Base-by-base conservation (phyloP, 2,113 vertebrate genomes). In the Amazona guildingii region DNA sequence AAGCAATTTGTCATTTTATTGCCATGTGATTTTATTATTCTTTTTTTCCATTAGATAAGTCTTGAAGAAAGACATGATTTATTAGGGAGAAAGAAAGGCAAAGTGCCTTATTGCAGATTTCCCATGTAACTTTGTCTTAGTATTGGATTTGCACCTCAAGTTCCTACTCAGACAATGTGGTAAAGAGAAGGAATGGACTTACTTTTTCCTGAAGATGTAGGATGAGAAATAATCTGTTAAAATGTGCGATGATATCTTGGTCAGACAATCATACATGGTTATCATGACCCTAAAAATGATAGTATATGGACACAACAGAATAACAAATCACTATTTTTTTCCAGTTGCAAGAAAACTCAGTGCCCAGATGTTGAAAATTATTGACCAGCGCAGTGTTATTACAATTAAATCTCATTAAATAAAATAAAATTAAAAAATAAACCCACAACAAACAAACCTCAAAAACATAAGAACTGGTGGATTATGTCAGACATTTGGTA, bases 391-490 rank as follows among this genome's bases (percentile, higher is more conserved):
- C 15, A 48, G 6, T 46, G 21, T 49, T 67, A 43, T 15, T 64
- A 21, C 9, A 70, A 46, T 48, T 46, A 28, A 76, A 67, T 72
- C 1, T 48, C 25, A 61, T 67, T 72, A 66, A 72, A 80, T 3
- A 2, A 2, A 63, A 81, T 55, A 43, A 17, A 55, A 61, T 55
- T 5, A 0, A 15, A 17, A n/a, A 54, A 57, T 7, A 15, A 25
- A 54, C 3, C 1, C 2, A 3, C 4, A 81, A 21, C 3, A 48
- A 59, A 28, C 3, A 31, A 39, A 44, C 14, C 10, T 69, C 8
- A 39, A 31, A 81, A 68, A 2, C 13, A 27, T 33, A 43, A 78
- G 4, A 7, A 39, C 3, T 17, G 4, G 8, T 35, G 5, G 17
- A 44, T 64, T 73, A 61, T 49, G 64, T 87, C 17, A 72, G 28